A percentile compares a stretch with the other conserved stretches of the same genome.
Conservation (phyloP, 2,113 vertebrate species). For the Neolamprologus sp. region DNA sequence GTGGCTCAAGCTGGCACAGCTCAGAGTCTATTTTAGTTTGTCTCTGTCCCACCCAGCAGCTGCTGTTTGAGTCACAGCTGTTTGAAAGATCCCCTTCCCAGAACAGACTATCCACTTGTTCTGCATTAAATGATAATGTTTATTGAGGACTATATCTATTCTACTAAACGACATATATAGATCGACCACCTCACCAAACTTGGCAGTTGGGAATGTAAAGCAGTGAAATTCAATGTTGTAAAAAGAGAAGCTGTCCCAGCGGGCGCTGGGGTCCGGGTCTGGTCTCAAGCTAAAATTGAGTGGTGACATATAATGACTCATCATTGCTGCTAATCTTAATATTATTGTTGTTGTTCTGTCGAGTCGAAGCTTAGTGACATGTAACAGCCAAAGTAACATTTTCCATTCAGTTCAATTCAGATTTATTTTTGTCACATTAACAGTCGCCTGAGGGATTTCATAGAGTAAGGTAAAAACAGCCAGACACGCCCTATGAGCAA, state of each 20-base stretch:
- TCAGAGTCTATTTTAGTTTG: slow-evolving; percentile 30
- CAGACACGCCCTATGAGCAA: neutral
- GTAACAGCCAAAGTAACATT: neutral
- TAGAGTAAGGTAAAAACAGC: neutral
- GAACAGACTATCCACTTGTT: neutral
- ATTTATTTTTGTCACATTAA: neutral
- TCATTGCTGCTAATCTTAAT: neutral
- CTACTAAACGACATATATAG: neutral
- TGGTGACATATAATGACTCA: neutral
- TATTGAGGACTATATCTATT: neutral
- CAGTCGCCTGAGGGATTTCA: neutral
- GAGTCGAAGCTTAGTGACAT: fast-evolving
- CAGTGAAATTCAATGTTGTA: neutral
- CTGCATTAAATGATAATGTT: neutral
- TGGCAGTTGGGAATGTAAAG: neutral
- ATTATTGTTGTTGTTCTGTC: neutral
- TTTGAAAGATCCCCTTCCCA: slow-evolving; percentile 19
- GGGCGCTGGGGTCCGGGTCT: neutral
- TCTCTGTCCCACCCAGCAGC: slow-evolving; percentile 43
- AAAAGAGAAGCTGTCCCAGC: neutral
- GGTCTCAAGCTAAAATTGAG: neutral
- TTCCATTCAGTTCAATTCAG: neutral
- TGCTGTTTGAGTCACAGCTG: slow-evolving; percentile 49
- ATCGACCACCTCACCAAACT: neutral
- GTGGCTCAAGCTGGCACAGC: neutral